Percentiles rank a stretch among this genome's conserved stretches.
phyloP scores from a whole-genome alignment of 1,140 invertebrate species.

The Aphaenogaster rudis region DNA sequence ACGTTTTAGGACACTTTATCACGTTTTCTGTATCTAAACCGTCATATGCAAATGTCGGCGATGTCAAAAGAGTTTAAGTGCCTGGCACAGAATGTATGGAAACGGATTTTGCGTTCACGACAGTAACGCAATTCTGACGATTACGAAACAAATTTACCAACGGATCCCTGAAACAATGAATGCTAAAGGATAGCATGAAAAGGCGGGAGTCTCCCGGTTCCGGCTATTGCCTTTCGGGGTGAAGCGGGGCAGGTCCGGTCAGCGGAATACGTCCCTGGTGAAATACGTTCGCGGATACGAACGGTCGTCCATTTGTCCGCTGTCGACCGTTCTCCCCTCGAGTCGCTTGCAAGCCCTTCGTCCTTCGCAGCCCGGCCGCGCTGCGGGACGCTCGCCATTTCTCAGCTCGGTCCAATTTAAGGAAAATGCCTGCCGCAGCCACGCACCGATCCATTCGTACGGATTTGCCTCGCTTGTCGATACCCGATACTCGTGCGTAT shows the following conservation, averaged over 20 bases:
- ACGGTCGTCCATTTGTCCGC: conserved; percentile 80
- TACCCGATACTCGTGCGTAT: conserved; percentile 43
- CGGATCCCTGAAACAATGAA: conserved; percentile 70
- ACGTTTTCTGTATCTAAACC: neutral
- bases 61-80: conserved; percentile 26
- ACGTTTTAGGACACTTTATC: neutral
- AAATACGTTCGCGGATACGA: conserved; percentile 81
- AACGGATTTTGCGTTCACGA: neutral
- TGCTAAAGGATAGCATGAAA: conserved; percentile 65
- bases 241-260: conserved; percentile 67
- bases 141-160: conserved; percentile 63
- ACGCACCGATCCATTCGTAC: conserved; percentile 75
- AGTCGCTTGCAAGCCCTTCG: conserved; percentile 31
- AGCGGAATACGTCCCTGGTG: conserved; percentile 74
- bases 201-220: conserved; percentile 51
- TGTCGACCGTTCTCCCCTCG: conserved; percentile 67
- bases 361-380: conserved; percentile 43
- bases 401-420: conserved; percentile 80
- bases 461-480: conserved; percentile 75
- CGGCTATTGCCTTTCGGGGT: conserved; percentile 68
- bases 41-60: conserved; percentile 18
- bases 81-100: neutral
- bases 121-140: conserved; percentile 18
- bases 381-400: conserved; percentile 77
- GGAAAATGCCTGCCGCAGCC: conserved; percentile 74